Evolutionary conservation across 92 coral and sea anemone genomes (phyloP).

Genomic region (Isaurus tuberculatus): DNA sequence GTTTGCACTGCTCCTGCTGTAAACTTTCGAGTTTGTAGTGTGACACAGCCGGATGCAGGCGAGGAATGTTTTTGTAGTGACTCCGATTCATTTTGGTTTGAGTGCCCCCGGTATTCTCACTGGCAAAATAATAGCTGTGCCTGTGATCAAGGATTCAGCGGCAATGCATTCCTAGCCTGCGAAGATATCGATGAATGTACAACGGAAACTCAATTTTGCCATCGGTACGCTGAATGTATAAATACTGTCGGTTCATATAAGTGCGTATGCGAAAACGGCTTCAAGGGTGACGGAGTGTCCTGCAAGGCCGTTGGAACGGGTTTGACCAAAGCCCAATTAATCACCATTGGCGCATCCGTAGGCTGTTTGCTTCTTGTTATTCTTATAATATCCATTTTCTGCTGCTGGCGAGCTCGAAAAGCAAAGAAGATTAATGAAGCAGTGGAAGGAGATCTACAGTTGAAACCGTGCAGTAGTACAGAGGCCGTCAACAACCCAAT

Average conservation of each 20-base stretch:
- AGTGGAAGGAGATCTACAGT: conserved; percentile 15
- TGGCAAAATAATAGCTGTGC: conserved; percentile 18
- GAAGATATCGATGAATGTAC: conserved; percentile 27
- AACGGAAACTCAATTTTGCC: neutral
- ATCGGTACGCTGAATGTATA: conserved; percentile 25
- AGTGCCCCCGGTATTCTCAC: neutral
- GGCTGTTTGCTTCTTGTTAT: neutral
- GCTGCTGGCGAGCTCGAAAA: conserved; percentile 19
- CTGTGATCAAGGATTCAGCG: conserved; percentile 39
- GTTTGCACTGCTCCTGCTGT: conserved; percentile 29
- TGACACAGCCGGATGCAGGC: neutral
- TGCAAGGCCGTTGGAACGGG: conserved; percentile 6
- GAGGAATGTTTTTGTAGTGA: conserved; percentile 3
- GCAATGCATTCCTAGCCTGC: neutral
- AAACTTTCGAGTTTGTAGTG: neutral
- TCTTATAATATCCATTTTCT: conserved; percentile 1
- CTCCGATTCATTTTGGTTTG: neutral
- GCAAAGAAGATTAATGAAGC: neutral
- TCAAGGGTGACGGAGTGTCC: conserved; percentile 20
- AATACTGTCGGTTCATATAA: conserved; percentile 13
- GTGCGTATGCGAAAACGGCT: conserved; percentile 26
- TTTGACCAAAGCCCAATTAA: conserved; percentile 20
- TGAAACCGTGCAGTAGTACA: neutral
- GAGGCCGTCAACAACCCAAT: neutral
- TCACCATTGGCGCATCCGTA: neutral